Evolutionary conservation across 2,797 vertebrate species (phyloP).

Genomic region (Rhynchonycteris naso): DNA sequence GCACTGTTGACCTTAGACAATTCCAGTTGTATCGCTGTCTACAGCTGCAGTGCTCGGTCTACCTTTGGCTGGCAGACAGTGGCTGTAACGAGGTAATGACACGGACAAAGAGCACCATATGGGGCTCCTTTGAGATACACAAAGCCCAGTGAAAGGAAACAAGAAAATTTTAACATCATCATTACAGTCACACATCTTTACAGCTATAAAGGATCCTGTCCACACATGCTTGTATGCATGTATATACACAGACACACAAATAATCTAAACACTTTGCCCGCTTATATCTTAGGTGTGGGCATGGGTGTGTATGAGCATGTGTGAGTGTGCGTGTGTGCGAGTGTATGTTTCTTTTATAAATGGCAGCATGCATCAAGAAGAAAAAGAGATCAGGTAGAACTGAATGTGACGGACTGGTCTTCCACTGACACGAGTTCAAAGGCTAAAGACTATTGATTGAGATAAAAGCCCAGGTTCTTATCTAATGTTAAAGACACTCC

Average conservation of each 20-base stretch:
- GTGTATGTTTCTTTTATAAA: constrained; percentile 84
- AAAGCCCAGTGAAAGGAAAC: constrained; percentile 91
- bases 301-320: constrained; percentile 61
- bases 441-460: constrained; percentile 92
- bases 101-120: constrained; percentile 99
- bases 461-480: constrained; percentile 90
- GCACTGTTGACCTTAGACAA: constrained; percentile 99
- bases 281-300: constrained; percentile 69
- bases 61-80: constrained; percentile 97
- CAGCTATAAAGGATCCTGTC: constrained; percentile 83
- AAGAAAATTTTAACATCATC: constrained; percentile 92
- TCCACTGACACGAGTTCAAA: constrained; percentile 89
- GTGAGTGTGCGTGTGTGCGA: neutral
- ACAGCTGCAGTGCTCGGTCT: constrained; percentile 91
- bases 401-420: constrained; percentile 86
- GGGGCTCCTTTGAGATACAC: constrained; percentile 94
- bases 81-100: constrained; percentile 99
- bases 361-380: constrained; percentile 85
- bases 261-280: constrained; percentile 76
- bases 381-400: constrained; percentile 88
- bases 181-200: constrained; percentile 89
- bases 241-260: constrained; percentile 67
- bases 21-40: constrained; percentile 99
- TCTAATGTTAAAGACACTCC: constrained; percentile 89
- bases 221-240: constrained; percentile 44